Evolutionary conservation across 2,797 vertebrate species (phyloP).

Genomic region (Pangasius sanitwongsei): DNA sequence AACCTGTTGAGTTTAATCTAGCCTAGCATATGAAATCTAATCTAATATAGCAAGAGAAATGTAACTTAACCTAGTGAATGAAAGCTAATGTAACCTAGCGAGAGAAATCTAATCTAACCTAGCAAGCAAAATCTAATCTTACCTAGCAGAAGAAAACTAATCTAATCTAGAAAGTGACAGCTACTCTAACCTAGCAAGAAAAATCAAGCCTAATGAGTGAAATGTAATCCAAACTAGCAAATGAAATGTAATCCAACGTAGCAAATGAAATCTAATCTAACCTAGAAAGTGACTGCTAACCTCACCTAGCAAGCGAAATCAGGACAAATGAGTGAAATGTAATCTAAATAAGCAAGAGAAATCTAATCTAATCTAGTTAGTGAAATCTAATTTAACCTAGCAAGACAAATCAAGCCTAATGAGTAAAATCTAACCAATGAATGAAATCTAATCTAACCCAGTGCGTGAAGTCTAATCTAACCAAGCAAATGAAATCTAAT

Average conservation of each 20-base stretch:
- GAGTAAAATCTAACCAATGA: not conserved
- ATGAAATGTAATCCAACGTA: not conserved
- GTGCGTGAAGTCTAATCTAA: not conserved
- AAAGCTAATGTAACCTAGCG: not conserved
- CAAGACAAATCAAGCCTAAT: not conserved
- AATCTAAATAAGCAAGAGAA: not conserved
- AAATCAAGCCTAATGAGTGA: not conserved
- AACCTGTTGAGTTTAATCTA: too few relatives aligned
- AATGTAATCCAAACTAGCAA: not conserved
- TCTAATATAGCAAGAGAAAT: too few relatives aligned
- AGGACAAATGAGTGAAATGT: not conserved
- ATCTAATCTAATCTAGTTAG: not conserved
- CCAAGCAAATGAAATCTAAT: not conserved
- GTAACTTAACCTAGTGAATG: not conserved
- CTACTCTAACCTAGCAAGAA: not conserved
- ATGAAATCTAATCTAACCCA: not conserved
- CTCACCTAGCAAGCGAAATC: not conserved
- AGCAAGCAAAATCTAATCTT: too few relatives aligned
- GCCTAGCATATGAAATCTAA: too few relatives aligned
- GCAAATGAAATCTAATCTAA: not conserved
- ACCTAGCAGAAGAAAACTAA: not conserved
- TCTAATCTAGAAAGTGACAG: not conserved
- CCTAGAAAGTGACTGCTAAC: fast-evolving
- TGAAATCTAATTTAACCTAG: not conserved
- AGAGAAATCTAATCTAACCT: not conserved